phyloP scores from a whole-genome alignment of 2,113 vertebrate genomes.

The Phaethornis superciliosus region DNA sequence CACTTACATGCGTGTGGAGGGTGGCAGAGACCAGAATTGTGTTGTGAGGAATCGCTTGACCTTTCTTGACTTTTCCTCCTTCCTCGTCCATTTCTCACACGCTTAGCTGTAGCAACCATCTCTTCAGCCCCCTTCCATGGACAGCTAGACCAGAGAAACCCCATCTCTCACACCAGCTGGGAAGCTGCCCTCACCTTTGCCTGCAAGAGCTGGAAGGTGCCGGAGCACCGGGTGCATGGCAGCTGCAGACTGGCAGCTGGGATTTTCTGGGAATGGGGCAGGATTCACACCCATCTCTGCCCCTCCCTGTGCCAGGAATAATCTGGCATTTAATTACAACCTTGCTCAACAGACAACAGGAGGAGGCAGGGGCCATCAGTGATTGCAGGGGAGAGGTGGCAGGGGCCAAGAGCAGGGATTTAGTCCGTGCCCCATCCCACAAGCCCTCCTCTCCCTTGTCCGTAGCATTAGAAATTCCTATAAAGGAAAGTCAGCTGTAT shows the following conservation, averaged over 20 bases:
- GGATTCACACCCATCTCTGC: neutral
- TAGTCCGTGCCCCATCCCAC: fast-evolving
- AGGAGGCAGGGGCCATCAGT: neutral
- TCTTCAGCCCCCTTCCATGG: fast-evolving
- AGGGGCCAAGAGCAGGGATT: neutral
- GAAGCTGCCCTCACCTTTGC: neutral
- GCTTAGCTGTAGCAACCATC: neutral
- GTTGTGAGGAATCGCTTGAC: neutral
- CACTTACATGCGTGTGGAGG: neutral
- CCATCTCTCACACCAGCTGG: fast-evolving
- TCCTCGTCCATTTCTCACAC: neutral
- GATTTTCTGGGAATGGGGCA: neutral
- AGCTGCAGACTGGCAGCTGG: neutral
- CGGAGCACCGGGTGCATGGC: fast-evolving
- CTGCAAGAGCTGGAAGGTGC: neutral
- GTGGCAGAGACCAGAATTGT: neutral
- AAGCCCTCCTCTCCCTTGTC: neutral
- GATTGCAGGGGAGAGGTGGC: neutral
- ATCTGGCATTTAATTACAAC: neutral
- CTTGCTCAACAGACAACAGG: neutral
- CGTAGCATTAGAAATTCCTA: neutral
- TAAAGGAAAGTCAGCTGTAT: neutral
- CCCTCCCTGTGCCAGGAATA: neutral
- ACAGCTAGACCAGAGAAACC: fast-evolving
- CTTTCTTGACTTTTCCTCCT: neutral